phyloP scores from a whole-genome alignment of 2,797 vertebrate genomes.

The Micromesistius poutassou region DNA sequence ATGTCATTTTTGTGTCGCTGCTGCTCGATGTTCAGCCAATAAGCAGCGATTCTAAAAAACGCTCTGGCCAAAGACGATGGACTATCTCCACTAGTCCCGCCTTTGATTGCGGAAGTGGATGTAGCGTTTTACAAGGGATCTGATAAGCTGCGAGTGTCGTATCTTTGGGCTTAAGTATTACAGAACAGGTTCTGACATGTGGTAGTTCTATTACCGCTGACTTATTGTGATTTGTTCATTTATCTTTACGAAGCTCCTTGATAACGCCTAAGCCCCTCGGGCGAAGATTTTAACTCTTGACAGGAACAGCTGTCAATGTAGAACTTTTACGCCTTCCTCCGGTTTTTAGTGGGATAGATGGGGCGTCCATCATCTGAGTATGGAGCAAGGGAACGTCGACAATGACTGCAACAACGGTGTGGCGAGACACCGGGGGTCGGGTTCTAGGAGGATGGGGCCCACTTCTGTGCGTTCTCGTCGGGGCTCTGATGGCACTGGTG shows the following conservation, averaged over 20 bases:
- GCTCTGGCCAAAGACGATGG: constrained; percentile 34
- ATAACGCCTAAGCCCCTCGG: not conserved
- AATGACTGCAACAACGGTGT: constrained; percentile 67
- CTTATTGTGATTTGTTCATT: not conserved
- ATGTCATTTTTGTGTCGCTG: constrained; percentile 49
- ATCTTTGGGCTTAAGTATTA: not conserved
- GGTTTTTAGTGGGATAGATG: constrained; percentile 41
- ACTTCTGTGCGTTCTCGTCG: constrained; percentile 75
- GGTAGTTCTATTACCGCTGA: not conserved
- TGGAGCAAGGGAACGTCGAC: constrained; percentile 43
- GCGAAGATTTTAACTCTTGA: not conserved
- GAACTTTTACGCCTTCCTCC: constrained; percentile 16
- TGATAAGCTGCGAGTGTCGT: not conserved
- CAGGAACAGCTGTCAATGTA: constrained; percentile 10
- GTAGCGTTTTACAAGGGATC: constrained; percentile 38
- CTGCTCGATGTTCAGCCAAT: constrained; percentile 63
- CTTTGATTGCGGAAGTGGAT: constrained; percentile 39
- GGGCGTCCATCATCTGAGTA: constrained; percentile 28
- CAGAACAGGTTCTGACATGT: not conserved
- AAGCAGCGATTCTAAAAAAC: constrained; percentile 12
- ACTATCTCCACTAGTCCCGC: not conserved
- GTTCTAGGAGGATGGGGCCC: constrained; percentile 79
- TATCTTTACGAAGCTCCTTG: not conserved
- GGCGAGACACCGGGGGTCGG: constrained; percentile 57
- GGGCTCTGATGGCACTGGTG: constrained; percentile 78